Conservation (phyloP, 35 echinoderm and acorn worm species). For the Diadema setosum region DNA sequence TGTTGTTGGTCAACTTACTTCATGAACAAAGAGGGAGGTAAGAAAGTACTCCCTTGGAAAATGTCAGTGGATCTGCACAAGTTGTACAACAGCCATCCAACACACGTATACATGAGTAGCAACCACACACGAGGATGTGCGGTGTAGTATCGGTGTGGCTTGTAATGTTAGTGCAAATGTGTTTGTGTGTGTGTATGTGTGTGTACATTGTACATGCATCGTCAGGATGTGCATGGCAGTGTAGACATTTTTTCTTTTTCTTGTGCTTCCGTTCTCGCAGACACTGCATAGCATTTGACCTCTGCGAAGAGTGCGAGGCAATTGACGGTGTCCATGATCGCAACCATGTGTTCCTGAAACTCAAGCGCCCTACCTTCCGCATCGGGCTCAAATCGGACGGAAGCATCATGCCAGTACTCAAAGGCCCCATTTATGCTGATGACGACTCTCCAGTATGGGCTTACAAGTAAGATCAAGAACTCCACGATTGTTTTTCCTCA, state of each 20-base stretch:
- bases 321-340: conserved; percentile 41
- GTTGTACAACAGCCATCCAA: too few species aligned
- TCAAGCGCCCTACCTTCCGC: conserved; percentile 57
- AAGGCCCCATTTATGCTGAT: conserved; percentile 57
- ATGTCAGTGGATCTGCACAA: too few species aligned
- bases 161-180: too few species aligned
- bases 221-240: not conserved
- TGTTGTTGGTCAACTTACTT: too few species aligned
- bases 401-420: conserved; percentile 46
- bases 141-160: too few species aligned
- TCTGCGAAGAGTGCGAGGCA: conserved; percentile 76
- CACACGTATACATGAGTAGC: too few species aligned
- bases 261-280: conserved; percentile 10
- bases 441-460: conserved; percentile 30
- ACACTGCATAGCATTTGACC: conserved; percentile 79
- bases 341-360: conserved; percentile 91
- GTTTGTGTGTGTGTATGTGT: too few species aligned
- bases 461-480: conserved; percentile 4
- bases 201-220: too few species aligned
- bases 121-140: not conserved
- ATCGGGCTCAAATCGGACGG: conserved; percentile 50
- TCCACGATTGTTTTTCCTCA: too few species aligned
- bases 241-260: not conserved
- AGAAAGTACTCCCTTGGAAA: too few species aligned
- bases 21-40: too few species aligned